Evolutionary conservation across 2,888 invertebrate genomes (phyloP), one percentile per base, ranked within the genome.

Genomic region (Drosophila paracracens): DNA sequence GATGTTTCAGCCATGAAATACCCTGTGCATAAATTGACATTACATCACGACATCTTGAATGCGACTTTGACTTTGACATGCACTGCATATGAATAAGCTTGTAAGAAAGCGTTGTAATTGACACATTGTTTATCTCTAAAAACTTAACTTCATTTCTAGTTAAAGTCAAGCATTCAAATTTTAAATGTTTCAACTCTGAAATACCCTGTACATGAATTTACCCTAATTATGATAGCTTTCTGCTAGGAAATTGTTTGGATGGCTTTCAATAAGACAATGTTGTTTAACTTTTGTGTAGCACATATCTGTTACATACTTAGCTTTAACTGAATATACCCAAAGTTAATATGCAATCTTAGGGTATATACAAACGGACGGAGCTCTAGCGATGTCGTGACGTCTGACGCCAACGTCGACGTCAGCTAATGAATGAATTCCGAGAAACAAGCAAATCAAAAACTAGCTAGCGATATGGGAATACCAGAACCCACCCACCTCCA

Each of bases 371-470:
- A 64, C 62, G 59, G 46, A 68, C 67, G 67, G 18, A 62, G 68
- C 59, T 62, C 21, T 58, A 31, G 62, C 67, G 71, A 79, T 76
- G 68, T 76, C 77, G 76, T 79, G 80, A 79, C 80, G 77, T 78
- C 70, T 54, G 74, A 65, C 60, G 71, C 35, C 56, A 65, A 48
- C 62, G 46, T 58, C 50, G 60, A 84, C 88, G 86, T 81, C 86
- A 74, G 79, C 76, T 82, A 79, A 76, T 83, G 76, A 85, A 75
- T 81, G 79, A 77, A 74, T 81, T 83, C 74, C 74, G 74, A 72
- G 77, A 70, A 70, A 63, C 43, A 65, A 71, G 53, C 59, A 70
- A 75, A 78, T 71, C 77, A 75, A 78, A 66, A 36, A 21, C 38
- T 64, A 51, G 66, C 65, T 53, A 29, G 70, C 56, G 75, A 74